Evolutionary conservation across 2,797 vertebrate species (phyloP).

Genomic region (Mergus octosetaceus): DNA sequence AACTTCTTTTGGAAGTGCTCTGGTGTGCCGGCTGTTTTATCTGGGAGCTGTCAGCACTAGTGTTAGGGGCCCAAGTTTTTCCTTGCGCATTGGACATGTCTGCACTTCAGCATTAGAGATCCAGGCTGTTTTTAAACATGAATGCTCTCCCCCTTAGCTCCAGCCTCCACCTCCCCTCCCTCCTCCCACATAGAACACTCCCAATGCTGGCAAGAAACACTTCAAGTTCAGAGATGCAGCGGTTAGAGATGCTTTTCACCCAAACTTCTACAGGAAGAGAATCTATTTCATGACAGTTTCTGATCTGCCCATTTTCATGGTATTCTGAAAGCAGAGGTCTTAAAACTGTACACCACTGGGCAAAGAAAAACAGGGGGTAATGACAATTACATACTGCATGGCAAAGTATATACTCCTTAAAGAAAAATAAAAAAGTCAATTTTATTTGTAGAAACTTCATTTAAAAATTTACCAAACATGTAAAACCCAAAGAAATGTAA

Average conservation of each 20-base stretch:
- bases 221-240: not conserved
- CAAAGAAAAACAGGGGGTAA: slow-evolving; percentile 17
- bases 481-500: slow-evolving; percentile 11
- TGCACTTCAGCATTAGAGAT: not conserved
- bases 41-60: not conserved
- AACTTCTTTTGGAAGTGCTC: not conserved
- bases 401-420: slow-evolving; percentile 54
- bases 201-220: not conserved
- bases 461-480: slow-evolving; percentile 69
- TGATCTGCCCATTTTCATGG: not conserved
- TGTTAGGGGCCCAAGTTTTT: not conserved
- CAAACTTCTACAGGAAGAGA: not conserved
- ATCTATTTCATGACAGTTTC: not conserved
- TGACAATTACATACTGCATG: slow-evolving; percentile 14
- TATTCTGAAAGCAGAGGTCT: slow-evolving; percentile 29
- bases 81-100: not conserved
- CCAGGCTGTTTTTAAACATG: not conserved
- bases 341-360: slow-evolving; percentile 6
- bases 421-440: slow-evolving; percentile 60
- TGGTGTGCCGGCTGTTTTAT: not conserved
- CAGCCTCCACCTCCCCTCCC: not conserved
- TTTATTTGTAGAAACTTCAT: slow-evolving; percentile 65
- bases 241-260: not conserved
- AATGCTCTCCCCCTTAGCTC: not conserved
- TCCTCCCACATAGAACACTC: not conserved